Conservation (phyloP, 2,113 vertebrate species). For the Aegotheles bennettii region DNA sequence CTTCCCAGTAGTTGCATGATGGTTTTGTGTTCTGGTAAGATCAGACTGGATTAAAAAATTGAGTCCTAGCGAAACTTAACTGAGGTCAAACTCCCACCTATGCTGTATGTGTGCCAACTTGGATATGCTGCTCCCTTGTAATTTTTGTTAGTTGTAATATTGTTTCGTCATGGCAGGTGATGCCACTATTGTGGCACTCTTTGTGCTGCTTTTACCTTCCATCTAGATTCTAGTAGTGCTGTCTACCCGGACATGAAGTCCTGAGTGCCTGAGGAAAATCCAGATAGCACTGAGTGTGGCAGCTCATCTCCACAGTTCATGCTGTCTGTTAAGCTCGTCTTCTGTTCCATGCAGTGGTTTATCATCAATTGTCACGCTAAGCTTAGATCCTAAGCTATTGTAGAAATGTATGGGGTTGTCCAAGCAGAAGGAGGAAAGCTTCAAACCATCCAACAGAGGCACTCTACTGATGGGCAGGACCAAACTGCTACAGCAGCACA, state of each 20-base stretch:
- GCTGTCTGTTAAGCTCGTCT: neutral
- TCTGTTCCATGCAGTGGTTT: neutral
- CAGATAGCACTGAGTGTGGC: neutral
- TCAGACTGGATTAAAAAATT: neutral
- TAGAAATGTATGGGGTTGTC: neutral
- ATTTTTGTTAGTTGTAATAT: neutral
- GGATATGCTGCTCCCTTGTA: neutral
- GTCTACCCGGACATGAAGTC: neutral
- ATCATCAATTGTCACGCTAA: accelerated
- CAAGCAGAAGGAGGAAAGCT: neutral
- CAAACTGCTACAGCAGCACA: neutral
- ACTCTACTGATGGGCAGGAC: accelerated
- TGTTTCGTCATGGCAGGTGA: neutral
- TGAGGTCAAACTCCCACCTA: neutral
- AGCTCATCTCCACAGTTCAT: neutral
- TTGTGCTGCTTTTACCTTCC: neutral
- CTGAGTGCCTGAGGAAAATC: neutral
- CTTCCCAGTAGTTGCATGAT: neutral
- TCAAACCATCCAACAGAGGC: neutral
- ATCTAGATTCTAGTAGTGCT: neutral
- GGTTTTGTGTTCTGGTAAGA: neutral
- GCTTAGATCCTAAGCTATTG: neutral
- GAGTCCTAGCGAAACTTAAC: neutral
- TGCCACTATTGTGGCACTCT: neutral
- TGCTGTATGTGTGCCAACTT: neutral